Conservation (phyloP, 2,888 invertebrate species). For the Pharmacophagus antenor region DNA sequence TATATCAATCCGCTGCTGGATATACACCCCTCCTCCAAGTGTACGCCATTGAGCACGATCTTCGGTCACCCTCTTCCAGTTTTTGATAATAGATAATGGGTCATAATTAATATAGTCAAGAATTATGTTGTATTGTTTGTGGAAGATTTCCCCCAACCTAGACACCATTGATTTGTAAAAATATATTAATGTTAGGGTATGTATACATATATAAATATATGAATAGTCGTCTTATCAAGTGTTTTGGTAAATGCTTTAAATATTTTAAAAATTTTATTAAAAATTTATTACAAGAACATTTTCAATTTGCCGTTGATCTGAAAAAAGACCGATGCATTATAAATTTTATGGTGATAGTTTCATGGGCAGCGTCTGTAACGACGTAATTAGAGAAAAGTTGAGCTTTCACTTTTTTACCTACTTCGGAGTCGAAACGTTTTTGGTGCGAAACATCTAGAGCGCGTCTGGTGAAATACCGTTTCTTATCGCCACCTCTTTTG, state of each 20-base stretch:
- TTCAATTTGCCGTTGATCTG: not conserved
- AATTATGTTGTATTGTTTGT: too few relatives aligned
- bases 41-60: too few relatives aligned
- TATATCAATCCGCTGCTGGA: too few relatives aligned
- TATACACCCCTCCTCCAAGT: too few relatives aligned
- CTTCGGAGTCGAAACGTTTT: slow-evolving; percentile 9
- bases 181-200: too few relatives aligned
- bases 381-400: slow-evolving; percentile 9
- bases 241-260: not conserved
- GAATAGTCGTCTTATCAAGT: too few relatives aligned
- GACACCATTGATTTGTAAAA: too few relatives aligned
- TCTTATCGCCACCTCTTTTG: slow-evolving; percentile 10
- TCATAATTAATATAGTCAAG: too few relatives aligned
- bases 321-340: slow-evolving; percentile 13
- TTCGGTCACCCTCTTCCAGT: too few relatives aligned
- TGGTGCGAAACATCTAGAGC: slow-evolving; percentile 10
- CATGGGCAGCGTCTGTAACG: slow-evolving; percentile 8
- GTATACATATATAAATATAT: too few relatives aligned
- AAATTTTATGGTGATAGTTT: slow-evolving; percentile 10
- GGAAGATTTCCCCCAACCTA: too few relatives aligned
- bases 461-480: slow-evolving; percentile 25
- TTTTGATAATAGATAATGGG: too few relatives aligned
- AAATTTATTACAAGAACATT: not conserved
- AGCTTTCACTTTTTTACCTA: slow-evolving; percentile 24
- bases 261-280: not conserved